phyloP scores from a whole-genome alignment of 2,797 vertebrate genomes.

The Alcedo quadribrachys region DNA sequence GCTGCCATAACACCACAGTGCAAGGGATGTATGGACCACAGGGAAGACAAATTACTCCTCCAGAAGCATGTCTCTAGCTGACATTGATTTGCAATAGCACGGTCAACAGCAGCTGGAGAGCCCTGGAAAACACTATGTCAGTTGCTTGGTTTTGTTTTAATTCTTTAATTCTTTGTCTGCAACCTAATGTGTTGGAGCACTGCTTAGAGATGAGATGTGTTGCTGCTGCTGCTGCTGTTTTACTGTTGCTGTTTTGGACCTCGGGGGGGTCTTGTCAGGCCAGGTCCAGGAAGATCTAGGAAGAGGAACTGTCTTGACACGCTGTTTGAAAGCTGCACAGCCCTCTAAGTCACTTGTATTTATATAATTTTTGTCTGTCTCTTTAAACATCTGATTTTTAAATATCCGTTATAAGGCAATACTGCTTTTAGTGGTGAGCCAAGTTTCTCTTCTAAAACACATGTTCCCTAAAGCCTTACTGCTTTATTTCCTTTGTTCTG shows the following conservation, averaged over 20 bases:
- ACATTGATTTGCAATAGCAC: constrained; percentile 30
- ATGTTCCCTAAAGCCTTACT: constrained; percentile 65
- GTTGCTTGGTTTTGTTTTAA: constrained; percentile 23
- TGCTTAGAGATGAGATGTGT: background rate
- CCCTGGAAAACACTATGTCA: constrained; percentile 44
- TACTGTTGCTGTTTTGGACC: constrained; percentile 35
- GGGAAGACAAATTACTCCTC: background rate
- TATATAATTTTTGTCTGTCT: constrained; percentile 56
- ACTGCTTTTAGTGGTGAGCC: constrained; percentile 66
- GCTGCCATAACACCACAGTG: background rate
- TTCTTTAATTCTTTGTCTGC: constrained; percentile 49
- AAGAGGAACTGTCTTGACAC: constrained; percentile 17
- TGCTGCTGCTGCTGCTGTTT: background rate
- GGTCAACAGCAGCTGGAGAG: constrained; percentile 48
- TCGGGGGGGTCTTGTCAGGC: background rate
- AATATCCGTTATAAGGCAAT: constrained; percentile 67
- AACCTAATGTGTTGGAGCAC: background rate
- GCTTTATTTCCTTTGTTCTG: constrained; percentile 74
- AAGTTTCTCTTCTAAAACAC: constrained; percentile 74
- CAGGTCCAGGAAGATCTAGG: constrained; percentile 49
- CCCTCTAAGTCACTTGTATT: constrained; percentile 57
- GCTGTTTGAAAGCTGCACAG: constrained; percentile 30
- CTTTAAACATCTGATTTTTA: constrained; percentile 66
- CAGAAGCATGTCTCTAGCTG: background rate
- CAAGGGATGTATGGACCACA: background rate